These are phyloP conservation scores for Dastarcus helophoroides DNA, from an alignment of 2,888 invertebrate genomes.

Conservation along the genomic window DNA sequence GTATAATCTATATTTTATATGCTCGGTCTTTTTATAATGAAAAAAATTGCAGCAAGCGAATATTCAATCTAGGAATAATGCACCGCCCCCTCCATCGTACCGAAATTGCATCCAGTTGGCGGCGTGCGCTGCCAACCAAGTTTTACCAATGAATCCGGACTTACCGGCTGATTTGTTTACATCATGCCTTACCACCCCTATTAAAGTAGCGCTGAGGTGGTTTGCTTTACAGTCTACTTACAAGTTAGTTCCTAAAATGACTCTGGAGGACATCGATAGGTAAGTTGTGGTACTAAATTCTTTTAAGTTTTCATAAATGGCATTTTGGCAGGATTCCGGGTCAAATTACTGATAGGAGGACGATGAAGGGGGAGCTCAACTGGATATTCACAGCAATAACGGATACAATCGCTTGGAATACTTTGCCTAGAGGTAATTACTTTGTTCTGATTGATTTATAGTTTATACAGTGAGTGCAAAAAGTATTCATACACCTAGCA, in stretches of 20 bases:
- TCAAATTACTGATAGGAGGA: constrained; percentile 83
- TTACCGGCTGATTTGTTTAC: constrained; percentile 97
- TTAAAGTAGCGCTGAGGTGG: constrained; percentile 92
- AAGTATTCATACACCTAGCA: too few species aligned
- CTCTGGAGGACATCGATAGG: constrained; percentile 84
- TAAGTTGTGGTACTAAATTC: too few species aligned
- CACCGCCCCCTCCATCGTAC: constrained; percentile 47
- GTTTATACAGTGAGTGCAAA: neutral
- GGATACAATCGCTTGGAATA: constrained; percentile 99
- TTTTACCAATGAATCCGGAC: constrained; percentile 93
- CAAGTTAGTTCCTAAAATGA: constrained; percentile 69
- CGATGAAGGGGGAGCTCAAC: constrained; percentile 97
- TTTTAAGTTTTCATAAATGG: too few species aligned
- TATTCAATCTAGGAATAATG: constrained; percentile 1
- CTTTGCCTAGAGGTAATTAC: constrained; percentile 73
- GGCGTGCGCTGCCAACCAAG: constrained; percentile 88
- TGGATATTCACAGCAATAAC: constrained; percentile 99
- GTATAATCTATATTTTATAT: constrained; percentile 26
- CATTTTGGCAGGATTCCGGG: constrained; percentile 83
- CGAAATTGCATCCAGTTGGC: constrained; percentile 93
- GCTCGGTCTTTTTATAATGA: neutral
- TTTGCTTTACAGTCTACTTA: constrained; percentile 78
- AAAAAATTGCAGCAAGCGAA: constrained; percentile 5
- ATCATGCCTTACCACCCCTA: constrained; percentile 95
- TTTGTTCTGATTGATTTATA: constrained; percentile 1